Evolutionary conservation across 2,797 vertebrate genomes (phyloP), one percentile per base, ranked within the genome.

Genomic region (Sylvilagus floridanus): DNA sequence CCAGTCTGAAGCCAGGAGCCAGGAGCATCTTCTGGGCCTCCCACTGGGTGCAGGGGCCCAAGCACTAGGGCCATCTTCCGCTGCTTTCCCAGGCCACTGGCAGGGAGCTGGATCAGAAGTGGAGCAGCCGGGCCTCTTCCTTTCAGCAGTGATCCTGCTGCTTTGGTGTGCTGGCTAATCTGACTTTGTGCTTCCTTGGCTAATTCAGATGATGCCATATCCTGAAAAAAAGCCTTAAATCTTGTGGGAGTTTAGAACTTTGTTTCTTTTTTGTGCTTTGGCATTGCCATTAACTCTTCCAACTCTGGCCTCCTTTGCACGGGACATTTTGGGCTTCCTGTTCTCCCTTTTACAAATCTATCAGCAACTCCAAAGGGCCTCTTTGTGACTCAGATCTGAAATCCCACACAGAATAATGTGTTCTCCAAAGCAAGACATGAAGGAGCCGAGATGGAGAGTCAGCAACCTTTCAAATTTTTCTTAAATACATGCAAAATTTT

Each of bases 371-470:
- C 54, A 83, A 88, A 76, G 83, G 65, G 32, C 30, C 37, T 84
- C 62, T 84, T 91, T 90, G 72, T 71, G 90, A 50, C 87, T 32
- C 68, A 91, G 11, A 50, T 90, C 54, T 93, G 85, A 91, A 94
- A 93, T 84, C 17, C 3, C 21, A 50, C 8, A 16, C 71, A 50
- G 69, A 95, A 75, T 65, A 82, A 88, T 69, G 4, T 90, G 32
- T 42, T 94, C 47, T 21, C 47, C 81, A 91, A 94, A 79, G 66
- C 76, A 82, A 57, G 42, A 88, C 66, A 62, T 63, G 28, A 81
- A 84, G 37, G 81, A 84, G 17, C 10, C 60, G 47, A 72, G 28
- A 85, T 14, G 13, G 11, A 95, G 66, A 95, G 76, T 19, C 2
- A 50, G 71, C 11, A 42, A 42, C 7, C 60, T 84, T 90, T 66